Evolutionary conservation across 2,888 invertebrate species (phyloP), one percentile per base, ranked within the genome.

Genomic region (Digitonthophagus gazella): DNA sequence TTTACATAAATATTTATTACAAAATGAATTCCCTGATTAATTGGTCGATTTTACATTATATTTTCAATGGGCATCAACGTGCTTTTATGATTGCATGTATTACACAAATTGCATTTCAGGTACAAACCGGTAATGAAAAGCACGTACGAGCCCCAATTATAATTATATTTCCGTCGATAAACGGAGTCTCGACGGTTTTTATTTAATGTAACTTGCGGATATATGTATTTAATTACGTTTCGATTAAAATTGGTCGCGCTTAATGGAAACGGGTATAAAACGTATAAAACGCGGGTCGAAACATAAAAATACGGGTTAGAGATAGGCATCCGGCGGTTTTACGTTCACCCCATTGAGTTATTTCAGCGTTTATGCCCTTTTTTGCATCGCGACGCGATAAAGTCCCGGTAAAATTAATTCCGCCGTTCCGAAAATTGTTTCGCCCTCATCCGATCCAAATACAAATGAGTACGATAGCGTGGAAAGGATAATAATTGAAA

Each of bases 401-500:
- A 61, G 61, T 61, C 19, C 61, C 58, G 58, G 15, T 44, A 44
- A 44, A 44, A 44, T 61, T 61, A 61, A 61, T 61, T 61, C 20
- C 61, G 3, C 28, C 28, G 11, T 44, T 44, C 3, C 28, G 28
- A 44, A 44, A 44, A 44, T 44, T 44, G 28, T 44, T 44, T 44
- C 28, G 3, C 28, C 28, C 28, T 6, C 28, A 44, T 44, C 3
- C 28, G 28, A 44, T 44, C 28, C n/a, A 11, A 44, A 44, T 44
- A 44, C 28, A 44, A 44, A 44, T 11, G 28, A 44, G 1, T 44
- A 11, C 11, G 28, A 44, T 44, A 44, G 11, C 28, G 11, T 44
- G 6, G 28, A 44, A 44, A 44, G 6, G 28, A 44, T 44, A 44
- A 44, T 44, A 44, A 44, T 44, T 44, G 28, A 44, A 44, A 44